phyloP scores from a whole-genome alignment of 2,113 vertebrate genomes.

The Oxygymnocypris stewartii region DNA sequence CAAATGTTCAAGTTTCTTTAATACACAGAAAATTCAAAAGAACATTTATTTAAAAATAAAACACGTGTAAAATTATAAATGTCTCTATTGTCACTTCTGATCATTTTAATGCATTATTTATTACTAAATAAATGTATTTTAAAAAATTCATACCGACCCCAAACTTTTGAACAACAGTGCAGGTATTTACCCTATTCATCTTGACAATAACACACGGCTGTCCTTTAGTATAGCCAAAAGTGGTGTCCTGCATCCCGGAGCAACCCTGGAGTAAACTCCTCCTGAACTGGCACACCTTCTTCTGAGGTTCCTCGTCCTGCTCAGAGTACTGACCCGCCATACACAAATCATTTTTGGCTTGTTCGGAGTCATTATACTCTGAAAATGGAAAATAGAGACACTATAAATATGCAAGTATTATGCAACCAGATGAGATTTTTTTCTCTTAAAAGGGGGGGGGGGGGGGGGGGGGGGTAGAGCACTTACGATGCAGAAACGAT shows the following conservation, averaged over 20 bases:
- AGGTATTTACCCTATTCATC: constrained; percentile 89
- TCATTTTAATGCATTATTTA: too few species aligned
- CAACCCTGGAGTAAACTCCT: constrained; percentile 77
- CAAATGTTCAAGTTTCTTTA: too few species aligned
- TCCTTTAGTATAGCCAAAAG: constrained; percentile 86
- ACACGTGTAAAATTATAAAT: too few species aligned
- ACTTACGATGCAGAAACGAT: constrained; percentile 40
- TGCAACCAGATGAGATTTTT: background rate
- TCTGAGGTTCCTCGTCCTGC: constrained; percentile 69
- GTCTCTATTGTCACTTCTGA: too few species aligned
- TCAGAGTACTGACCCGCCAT: constrained; percentile 70
- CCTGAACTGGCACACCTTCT: constrained; percentile 85
- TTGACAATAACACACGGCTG: constrained; percentile 91
- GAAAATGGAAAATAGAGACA: constrained; percentile 36
- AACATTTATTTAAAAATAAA: background rate
- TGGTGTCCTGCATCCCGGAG: constrained; percentile 80
- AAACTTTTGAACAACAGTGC: background rate
- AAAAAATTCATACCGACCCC: background rate
- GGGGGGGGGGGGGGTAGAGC: background rate
- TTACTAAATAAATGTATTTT: too few species aligned
- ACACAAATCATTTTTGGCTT: constrained; percentile 81
- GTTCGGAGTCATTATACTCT: constrained; percentile 79
- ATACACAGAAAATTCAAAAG: background rate
- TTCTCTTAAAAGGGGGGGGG: too few species aligned
- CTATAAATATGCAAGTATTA: background rate